Conservation (phyloP, 1,140 invertebrate species). For the Drosophila kanapiae region DNA sequence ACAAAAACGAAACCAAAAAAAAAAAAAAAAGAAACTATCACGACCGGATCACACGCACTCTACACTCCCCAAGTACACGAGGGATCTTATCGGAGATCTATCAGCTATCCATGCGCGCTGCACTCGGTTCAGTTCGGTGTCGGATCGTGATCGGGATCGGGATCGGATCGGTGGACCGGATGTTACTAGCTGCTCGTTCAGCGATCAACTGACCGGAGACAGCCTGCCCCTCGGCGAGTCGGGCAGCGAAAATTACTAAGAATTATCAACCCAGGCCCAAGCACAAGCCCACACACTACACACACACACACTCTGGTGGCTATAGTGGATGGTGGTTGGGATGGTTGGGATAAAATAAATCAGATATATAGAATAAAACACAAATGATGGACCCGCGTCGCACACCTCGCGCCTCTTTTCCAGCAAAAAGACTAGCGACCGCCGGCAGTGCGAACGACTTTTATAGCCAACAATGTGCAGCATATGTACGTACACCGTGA, state of each 20-base stretch:
- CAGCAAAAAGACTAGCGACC: conserved; percentile 54
- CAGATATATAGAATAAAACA: conserved; percentile 49
- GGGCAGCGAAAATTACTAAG: conserved; percentile 39
- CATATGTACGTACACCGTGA: conserved; percentile 8
- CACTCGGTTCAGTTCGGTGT: conserved; percentile 12
- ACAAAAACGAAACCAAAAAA: conserved; percentile 21
- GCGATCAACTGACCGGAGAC: conserved; percentile 60
- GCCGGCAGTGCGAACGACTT: conserved; percentile 65
- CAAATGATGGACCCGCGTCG: conserved; percentile 56
- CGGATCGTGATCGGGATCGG: conserved; percentile 15
- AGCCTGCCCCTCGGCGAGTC: conserved; percentile 36
- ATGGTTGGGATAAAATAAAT: conserved; percentile 34
- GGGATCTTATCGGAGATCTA: conserved; percentile 6
- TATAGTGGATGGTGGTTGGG: conserved; percentile 5
- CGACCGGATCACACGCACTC: conserved; percentile 25
- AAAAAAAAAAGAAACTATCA: neutral
- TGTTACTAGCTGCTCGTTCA: conserved; percentile 69
- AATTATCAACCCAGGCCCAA: conserved; percentile 20
- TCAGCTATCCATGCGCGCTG: conserved; percentile 29
- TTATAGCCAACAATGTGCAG: conserved; percentile 75
- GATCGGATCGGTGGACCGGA: conserved; percentile 46
- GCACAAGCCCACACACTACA: conserved; percentile 24
- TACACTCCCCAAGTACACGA: conserved; percentile 21
- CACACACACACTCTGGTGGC: conserved; percentile 18
- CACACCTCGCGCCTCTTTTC: conserved; percentile 57